Base-by-base conservation (phyloP, 2,888 invertebrate species). In the Drosophila emarginata region DNA sequence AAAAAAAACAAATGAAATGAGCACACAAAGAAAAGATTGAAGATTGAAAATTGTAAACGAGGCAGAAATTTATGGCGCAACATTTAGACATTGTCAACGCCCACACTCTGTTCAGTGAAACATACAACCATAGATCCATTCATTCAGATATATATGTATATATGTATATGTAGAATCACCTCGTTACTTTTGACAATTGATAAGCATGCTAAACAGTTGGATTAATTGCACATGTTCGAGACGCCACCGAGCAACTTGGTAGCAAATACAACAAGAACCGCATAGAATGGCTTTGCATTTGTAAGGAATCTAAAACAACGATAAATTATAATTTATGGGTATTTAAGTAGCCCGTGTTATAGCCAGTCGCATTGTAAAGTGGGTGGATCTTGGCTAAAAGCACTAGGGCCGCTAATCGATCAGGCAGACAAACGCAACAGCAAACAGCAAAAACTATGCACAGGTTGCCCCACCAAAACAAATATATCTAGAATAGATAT, bases 141-240 rank as follows among this genome's bases (percentile, higher is more conserved):
- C 56, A 62, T 26, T 14, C 52, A n/a, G 23, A 28, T 61, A 54
- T 60, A 51, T 51, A 40, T 6, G 7, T 28, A 28, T 28, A 6
- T 28, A 40, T 15, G 2, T 6, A 11, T 15, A 45, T 18, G 9
- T 9, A 21, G n/a, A 54, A 54, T 50, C 68, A 65, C 67, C 68
- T 61, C 63, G 70, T 76, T 72, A 69, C 84, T 76, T 45, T 70
- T 80, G 84, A 87, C 88, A 88, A 87, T 87, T 81, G 86, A 88
- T 86, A 86, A 83, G 82, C 73, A 77, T 64, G 75, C 79, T 72
- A 86, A 88, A 77, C 85, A 79, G 64, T 61, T 77, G 89, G 89
- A 90, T 90, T 90, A 90, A 90, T 89, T 90, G 86, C 78, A 76
- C 67, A 80, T 84, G 89, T 89, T 88, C 52, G 23, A 23, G n/a